Conservation (phyloP, 2,113 vertebrate species). For the Oriolus oriolus region DNA sequence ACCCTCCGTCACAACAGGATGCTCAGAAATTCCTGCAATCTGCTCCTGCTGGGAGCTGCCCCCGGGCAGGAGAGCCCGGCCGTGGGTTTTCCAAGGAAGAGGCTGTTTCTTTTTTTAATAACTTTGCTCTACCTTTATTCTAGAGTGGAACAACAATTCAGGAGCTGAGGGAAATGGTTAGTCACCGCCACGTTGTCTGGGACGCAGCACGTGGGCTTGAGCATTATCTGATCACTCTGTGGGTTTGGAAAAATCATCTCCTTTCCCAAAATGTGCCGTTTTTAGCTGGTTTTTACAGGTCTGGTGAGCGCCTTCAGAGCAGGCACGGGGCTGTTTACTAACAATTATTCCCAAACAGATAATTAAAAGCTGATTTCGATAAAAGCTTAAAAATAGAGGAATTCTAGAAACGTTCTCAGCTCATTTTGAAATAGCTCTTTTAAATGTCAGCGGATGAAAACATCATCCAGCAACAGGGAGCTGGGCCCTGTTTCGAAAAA, state of each 20-base stretch:
- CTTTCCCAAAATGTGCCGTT: neutral
- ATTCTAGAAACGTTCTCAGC: conserved; percentile 50
- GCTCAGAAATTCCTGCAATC: neutral
- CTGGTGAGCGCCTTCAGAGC: neutral
- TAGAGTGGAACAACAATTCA: neutral
- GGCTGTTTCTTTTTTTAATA: neutral
- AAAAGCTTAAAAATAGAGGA: conserved; percentile 58
- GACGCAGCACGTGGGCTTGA: neutral
- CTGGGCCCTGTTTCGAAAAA: conserved; percentile 27
- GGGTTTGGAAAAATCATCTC: conserved; percentile 15
- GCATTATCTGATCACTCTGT: conserved; percentile 15
- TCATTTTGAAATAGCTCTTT: conserved; percentile 25
- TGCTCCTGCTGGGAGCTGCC: conserved; percentile 11
- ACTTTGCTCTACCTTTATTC: neutral
- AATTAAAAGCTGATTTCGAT: conserved; percentile 54
- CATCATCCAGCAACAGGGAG: conserved; percentile 27
- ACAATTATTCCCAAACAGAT: neutral
- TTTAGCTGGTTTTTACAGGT: neutral
- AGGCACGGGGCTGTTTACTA: conserved; percentile 12
- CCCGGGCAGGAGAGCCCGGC: neutral
- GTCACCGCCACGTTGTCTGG: conserved; percentile 2
- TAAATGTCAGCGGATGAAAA: conserved; percentile 53
- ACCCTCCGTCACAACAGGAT: neutral
- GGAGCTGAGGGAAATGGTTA: neutral
- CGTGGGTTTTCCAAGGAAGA: neutral